phyloP scores from a whole-genome alignment of 1,140 invertebrate species.

The Drosophila lacertosa region DNA sequence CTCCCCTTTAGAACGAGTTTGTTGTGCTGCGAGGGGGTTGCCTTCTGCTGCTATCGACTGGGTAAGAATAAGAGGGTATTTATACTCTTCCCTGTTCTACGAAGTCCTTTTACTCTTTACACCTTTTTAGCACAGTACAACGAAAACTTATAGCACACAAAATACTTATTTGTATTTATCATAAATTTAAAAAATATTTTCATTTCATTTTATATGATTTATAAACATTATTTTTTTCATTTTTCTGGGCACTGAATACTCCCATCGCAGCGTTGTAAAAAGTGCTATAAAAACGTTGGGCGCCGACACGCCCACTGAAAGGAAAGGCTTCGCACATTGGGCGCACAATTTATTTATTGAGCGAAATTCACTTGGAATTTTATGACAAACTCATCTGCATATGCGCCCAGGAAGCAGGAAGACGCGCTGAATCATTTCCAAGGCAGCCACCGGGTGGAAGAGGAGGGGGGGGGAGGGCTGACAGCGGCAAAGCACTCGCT shows the following conservation, averaged over 20 bases:
- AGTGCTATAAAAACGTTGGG: slow-evolving; percentile 17
- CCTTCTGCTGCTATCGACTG: background rate
- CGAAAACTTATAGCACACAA: no score
- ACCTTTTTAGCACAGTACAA: no score
- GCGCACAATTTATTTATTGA: slow-evolving; percentile 72
- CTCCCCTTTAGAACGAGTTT: slow-evolving; percentile 35
- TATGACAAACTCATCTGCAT: slow-evolving; percentile 75
- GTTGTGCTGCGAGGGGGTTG: slow-evolving; percentile 7
- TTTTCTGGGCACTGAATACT: background rate
- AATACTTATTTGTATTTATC: no score
- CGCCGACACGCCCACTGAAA: slow-evolving; percentile 24
- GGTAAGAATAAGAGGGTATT: slow-evolving; percentile 4
- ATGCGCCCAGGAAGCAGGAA: slow-evolving; percentile 36
- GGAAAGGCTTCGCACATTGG: slow-evolving; percentile 71
- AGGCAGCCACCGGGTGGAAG: background rate
- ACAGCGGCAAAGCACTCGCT: slow-evolving; percentile 13
- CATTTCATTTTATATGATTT: no score
- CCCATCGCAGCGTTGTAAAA: background rate
- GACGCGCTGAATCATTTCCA: slow-evolving; percentile 25
- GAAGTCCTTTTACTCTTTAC: slow-evolving; percentile 8
- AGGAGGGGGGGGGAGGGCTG: slow-evolving; percentile 17
- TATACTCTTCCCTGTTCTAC: background rate
- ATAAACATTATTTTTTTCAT: background rate
- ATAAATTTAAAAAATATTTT: no score
- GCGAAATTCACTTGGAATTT: slow-evolving; percentile 55